A percentile compares a stretch with the other conserved stretches of the same genome.
These are phyloP conservation scores for Petrolisthes manimaculis DNA, from an alignment of 2,888 invertebrate species.

Conservation along the genomic window DNA sequence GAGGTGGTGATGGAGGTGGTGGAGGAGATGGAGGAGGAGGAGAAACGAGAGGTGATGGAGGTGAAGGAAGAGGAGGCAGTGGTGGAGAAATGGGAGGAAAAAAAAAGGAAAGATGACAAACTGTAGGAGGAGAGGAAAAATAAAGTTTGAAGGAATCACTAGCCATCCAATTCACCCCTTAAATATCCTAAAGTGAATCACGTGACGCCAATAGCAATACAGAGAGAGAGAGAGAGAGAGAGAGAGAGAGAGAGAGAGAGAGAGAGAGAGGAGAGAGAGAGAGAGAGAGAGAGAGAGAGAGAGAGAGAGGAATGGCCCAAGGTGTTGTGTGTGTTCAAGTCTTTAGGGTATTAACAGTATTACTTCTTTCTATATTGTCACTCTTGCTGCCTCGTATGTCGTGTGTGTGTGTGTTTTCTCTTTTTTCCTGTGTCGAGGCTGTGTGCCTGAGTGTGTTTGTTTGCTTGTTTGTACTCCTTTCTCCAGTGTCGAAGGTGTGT, in stretches of 20 bases:
- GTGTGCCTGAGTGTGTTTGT: background rate
- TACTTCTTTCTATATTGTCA: too few species aligned
- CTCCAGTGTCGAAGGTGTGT: background rate
- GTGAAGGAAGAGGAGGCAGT: background rate
- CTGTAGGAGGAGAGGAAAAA: background rate
- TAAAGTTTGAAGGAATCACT: too few species aligned
- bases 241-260: background rate
- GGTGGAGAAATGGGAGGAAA: background rate
- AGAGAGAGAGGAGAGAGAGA: background rate
- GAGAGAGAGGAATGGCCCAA: background rate
- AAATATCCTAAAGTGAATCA: background rate
- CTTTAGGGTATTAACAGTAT: too few species aligned
- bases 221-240: background rate
- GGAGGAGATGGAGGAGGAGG: background rate
- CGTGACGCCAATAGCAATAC: background rate
- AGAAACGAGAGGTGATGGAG: background rate
- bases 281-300: background rate
- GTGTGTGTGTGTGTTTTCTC: too few species aligned
- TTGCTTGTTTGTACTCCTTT: background rate
- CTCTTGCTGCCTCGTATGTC: too few species aligned
- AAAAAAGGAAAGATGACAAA: background rate
- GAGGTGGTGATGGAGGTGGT: too few species aligned
- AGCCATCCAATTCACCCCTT: too few species aligned
- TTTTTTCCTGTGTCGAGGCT: background rate
- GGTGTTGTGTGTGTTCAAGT: too few species aligned